Evolutionary conservation across 2,797 vertebrate species (phyloP), one percentile per base, ranked within the genome.

Genomic region (Chiroxiphia lanceolata): DNA sequence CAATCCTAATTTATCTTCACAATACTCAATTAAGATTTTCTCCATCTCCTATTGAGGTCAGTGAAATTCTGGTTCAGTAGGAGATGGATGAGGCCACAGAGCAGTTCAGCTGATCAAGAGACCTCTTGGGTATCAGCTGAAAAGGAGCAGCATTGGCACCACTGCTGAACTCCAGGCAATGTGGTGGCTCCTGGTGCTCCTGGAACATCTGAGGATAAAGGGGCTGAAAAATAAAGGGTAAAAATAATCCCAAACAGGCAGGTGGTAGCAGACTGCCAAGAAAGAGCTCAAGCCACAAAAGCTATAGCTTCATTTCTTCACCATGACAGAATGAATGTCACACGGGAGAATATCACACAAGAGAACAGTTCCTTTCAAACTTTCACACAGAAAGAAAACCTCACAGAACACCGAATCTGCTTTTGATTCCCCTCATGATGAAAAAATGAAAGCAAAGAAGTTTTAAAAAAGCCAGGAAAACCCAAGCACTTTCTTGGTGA

Each of bases 301-400:
- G 78, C 72, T 77, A 6, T 21, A 51, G 69, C 63, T 94, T 88
- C 74, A 45, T 88, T 88, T 86, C 72, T 61, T 86, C 9, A 2
- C 63, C 50, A 38, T 3, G 9, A 78, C 42, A 75, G 71, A 71
- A 79, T 22, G 42, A 81, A 78, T 54, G 38, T 75, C 90, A 81
- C 42, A 13, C 9, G 57, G 57, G 60, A 91, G 72, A 91, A 45
- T n/a, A 95, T 70, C 65, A 76, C 70, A 82, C 42, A 31, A 44
- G 59, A 82, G 89, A 92, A 48, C 29, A 84, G 87, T 89, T 88
- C 76, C 84, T 90, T 83, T 93, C 80, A 94, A 88, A 83, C 65
- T 68, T 80, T 71, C 51, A 60, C 38, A 0, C 60, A 70, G 64
- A 80, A 77, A 87, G 70, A 77, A 93, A 90, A 87, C n/a, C 40